These are phyloP conservation scores for Mandrillus leucophaeus DNA, from an alignment of 2,113 vertebrate genomes.

Conservation along the genomic window DNA sequence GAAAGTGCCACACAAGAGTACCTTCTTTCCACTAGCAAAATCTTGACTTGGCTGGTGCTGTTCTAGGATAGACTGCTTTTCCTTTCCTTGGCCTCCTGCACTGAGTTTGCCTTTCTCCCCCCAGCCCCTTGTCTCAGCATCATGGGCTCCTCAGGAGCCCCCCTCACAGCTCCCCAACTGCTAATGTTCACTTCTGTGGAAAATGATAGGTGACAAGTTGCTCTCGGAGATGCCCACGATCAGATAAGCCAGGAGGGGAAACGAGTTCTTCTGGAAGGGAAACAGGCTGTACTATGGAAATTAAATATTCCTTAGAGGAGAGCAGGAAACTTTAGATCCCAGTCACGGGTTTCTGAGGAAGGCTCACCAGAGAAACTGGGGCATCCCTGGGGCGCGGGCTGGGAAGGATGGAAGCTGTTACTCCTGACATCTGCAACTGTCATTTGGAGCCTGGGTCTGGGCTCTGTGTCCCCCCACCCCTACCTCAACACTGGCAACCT, in stretches of 20 bases:
- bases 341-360: not conserved
- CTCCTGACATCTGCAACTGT: slow-evolving; percentile 38
- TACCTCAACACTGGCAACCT: too few relatives aligned
- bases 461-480: not conserved
- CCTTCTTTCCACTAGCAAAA: not conserved
- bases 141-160: not conserved
- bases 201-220: slow-evolving; percentile 55
- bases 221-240: slow-evolving; percentile 4
- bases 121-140: not conserved
- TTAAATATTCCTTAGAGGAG: slow-evolving; percentile 58
- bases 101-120: not conserved
- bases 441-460: not conserved
- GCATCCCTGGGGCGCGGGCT: not conserved
- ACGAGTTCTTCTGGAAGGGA: slow-evolving; percentile 4
- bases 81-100: not conserved
- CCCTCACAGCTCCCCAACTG: not conserved
- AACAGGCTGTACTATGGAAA: slow-evolving; percentile 52
- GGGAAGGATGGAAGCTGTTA: not conserved
- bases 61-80: not conserved
- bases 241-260: slow-evolving; percentile 64
- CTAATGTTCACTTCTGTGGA: slow-evolving; percentile 27
- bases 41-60: too few relatives aligned
- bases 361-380: not conserved
- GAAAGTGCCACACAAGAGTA: not conserved
- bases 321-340: slow-evolving; percentile 43